A percentile compares a stretch with the other conserved stretches of the same genome.
These are phyloP conservation scores for Pogonomyrmex barbatus DNA, from an alignment of 1,140 invertebrate species.

Conservation along the genomic window DNA sequence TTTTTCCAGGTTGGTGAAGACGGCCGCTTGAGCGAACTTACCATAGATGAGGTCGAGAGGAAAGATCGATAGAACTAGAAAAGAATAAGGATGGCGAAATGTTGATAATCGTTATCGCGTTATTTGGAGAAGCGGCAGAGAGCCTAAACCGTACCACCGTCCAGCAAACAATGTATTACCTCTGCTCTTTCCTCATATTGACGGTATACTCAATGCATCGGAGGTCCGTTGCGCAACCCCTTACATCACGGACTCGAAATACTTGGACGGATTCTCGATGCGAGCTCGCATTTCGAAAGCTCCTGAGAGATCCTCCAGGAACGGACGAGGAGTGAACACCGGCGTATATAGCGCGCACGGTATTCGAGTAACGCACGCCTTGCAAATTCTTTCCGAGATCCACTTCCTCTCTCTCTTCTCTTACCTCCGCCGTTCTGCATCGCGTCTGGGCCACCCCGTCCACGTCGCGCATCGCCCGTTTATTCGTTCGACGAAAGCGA, in stretches of 20 bases:
- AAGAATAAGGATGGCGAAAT: background rate
- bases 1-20: slow-evolving; percentile 19
- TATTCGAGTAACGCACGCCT: slow-evolving; percentile 68
- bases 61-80: background rate
- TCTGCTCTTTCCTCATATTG: slow-evolving; percentile 10
- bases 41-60: background rate
- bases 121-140: background rate
- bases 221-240: slow-evolving; percentile 29
- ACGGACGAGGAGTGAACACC: slow-evolving; percentile 41
- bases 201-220: slow-evolving; percentile 23
- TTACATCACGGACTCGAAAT: slow-evolving; percentile 60
- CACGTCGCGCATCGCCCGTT: slow-evolving; percentile 44
- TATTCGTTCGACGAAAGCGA: slow-evolving; percentile 65
- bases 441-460: slow-evolving; percentile 25
- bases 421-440: slow-evolving; percentile 26
- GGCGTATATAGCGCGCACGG: slow-evolving; percentile 49
- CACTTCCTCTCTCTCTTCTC: slow-evolving; percentile 23
- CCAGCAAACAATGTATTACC: background rate
- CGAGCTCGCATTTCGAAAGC: slow-evolving; percentile 69
- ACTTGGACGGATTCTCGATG: slow-evolving; percentile 68
- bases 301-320: slow-evolving; percentile 45
- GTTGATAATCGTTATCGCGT: background rate
- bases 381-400: slow-evolving; percentile 72
- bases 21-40: slow-evolving; percentile 16
- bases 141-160: background rate